Conservation (phyloP, 2,888 invertebrate genomes). For the Leucoma salicis region DNA sequence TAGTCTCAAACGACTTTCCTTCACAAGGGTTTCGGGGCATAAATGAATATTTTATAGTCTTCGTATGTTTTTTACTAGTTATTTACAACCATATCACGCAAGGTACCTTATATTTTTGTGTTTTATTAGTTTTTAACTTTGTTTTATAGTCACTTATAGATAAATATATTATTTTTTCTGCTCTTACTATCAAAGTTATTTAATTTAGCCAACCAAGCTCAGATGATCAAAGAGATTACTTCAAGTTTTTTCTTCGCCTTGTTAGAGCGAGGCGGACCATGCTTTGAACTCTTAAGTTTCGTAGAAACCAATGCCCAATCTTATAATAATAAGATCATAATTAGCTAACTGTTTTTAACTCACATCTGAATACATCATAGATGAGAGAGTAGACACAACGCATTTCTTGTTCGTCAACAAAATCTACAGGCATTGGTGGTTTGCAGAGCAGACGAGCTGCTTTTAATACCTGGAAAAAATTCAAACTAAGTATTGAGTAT, state of each 20-base stretch:
- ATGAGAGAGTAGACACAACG: constrained; percentile 87
- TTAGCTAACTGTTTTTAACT: constrained; percentile 64
- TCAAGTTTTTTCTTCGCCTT: no score
- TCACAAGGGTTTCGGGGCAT: constrained; percentile 8
- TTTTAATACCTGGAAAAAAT: constrained; percentile 70
- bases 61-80: constrained; percentile 23
- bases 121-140: constrained; percentile 12
- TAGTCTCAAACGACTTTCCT: constrained; percentile 35
- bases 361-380: constrained; percentile 89
- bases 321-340: background rate
- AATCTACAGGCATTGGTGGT: constrained; percentile 74
- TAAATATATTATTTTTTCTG: no score
- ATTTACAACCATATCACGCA: constrained; percentile 26
- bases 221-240: no score
- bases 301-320: background rate
- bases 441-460: constrained; percentile 78
- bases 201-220: background rate
- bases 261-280: no score
- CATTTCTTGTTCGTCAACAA: constrained; percentile 87
- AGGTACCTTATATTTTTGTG: constrained; percentile 16
- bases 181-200: no score
- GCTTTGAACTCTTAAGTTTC: no score
- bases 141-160: background rate
- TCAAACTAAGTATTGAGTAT: no score
- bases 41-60: background rate